Evolutionary conservation across 2,888 invertebrate genomes (phyloP).

Genomic region (Nomada fucata): DNA sequence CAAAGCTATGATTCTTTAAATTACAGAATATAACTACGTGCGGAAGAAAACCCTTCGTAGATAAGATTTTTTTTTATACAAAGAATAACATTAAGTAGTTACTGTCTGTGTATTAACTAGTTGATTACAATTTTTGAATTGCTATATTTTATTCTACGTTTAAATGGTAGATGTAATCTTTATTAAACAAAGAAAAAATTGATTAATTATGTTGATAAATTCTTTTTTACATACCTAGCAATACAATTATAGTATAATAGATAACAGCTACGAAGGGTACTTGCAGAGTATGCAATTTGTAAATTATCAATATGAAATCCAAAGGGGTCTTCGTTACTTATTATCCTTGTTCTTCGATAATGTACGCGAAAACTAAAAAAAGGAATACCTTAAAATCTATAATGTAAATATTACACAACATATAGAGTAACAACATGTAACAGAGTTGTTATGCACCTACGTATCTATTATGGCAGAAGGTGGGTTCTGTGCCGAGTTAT

Average conservation of each 20-base stretch:
- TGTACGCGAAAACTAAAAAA: slow-evolving; percentile 63
- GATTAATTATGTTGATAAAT: slow-evolving; percentile 23
- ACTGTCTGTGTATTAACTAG: slow-evolving; percentile 21
- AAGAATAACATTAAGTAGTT: slow-evolving; percentile 29
- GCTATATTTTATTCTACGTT: too few relatives aligned
- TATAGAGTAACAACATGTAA: slow-evolving; percentile 77
- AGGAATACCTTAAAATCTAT: slow-evolving; percentile 63
- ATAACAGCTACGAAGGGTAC: slow-evolving; percentile 59
- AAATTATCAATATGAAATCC: slow-evolving; percentile 49
- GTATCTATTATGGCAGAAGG: slow-evolving; percentile 76
- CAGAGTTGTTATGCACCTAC: slow-evolving; percentile 71
- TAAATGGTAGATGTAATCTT: slow-evolving; percentile 2
- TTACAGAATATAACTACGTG: slow-evolving; percentile 46
- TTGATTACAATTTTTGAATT: slow-evolving; percentile 27
- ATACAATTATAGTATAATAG: slow-evolving; percentile 33
- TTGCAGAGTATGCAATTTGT: slow-evolving; percentile 50
- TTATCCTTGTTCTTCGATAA: slow-evolving; percentile 52
- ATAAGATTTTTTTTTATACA: slow-evolving; percentile 27
- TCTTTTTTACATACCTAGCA: slow-evolving; percentile 33
- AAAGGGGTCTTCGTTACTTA: slow-evolving; percentile 38
- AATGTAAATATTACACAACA: slow-evolving; percentile 78
- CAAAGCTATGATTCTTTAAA: slow-evolving; percentile 53
- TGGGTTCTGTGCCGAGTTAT: slow-evolving; percentile 78
- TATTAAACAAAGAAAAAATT: slow-evolving; percentile 14
- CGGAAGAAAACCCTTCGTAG: slow-evolving; percentile 66